A percentile compares a stretch with the other conserved stretches of the same genome.
Evolutionary conservation across 2,113 vertebrate genomes (phyloP).

Genomic region (Tringa solitaria): DNA sequence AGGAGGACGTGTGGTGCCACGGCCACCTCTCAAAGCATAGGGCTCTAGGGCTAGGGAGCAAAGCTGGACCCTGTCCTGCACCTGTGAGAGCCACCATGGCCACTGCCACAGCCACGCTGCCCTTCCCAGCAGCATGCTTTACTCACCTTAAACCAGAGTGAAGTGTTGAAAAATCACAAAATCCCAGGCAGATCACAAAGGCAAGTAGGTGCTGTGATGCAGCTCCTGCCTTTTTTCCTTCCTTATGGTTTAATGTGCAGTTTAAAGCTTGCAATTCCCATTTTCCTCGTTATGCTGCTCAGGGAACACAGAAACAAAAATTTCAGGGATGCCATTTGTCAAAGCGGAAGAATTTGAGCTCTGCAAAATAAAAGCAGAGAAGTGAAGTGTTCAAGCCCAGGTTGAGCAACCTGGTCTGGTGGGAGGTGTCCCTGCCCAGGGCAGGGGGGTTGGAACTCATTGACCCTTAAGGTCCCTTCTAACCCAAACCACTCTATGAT

Average conservation of each 20-base stretch:
- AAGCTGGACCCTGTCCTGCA: neutral
- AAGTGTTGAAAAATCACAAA: neutral
- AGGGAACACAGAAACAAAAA: neutral
- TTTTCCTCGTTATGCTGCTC: neutral
- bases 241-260: neutral
- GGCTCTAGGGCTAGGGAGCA: neutral
- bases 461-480: neutral
- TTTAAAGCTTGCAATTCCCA: neutral
- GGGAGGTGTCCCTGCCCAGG: neutral
- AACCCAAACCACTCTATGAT: neutral
- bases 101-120: rapidly evolving
- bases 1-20: neutral
- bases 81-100: neutral
- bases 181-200: neutral
- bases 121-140: rapidly evolving
- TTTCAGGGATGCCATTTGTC: neutral
- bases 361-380: neutral
- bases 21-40: neutral
- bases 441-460: neutral
- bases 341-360: neutral
- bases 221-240: neutral
- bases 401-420: neutral
- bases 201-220: neutral
- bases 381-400: neutral
- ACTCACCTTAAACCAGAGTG: neutral